A percentile compares a stretch with the other conserved stretches of the same genome.
phyloP scores from a whole-genome alignment of 1,140 invertebrate species.

The Dermatophagoides farinae region DNA sequence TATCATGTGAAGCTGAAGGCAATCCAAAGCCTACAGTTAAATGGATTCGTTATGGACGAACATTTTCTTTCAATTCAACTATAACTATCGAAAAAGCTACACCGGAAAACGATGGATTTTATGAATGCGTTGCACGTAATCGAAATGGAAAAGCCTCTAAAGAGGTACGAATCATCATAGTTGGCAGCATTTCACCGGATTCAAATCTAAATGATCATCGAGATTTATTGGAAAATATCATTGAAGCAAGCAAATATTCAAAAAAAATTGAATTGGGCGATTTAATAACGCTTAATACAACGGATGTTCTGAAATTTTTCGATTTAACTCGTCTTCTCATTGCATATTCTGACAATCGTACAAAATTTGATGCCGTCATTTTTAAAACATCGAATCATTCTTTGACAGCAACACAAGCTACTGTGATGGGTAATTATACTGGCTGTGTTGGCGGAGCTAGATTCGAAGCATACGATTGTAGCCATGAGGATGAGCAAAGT shows the following conservation, averaged over 20 bases:
- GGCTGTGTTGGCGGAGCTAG: background rate
- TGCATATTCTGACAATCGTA: background rate
- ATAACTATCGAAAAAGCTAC: slow-evolving; percentile 55
- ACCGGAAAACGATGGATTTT: slow-evolving; percentile 50
- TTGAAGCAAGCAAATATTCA: background rate
- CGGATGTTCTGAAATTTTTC: background rate
- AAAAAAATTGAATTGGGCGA: background rate
- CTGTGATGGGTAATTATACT: background rate
- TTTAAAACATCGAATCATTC: background rate
- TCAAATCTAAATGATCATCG: background rate
- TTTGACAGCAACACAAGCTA: background rate
- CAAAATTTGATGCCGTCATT: background rate
- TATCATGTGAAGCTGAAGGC: slow-evolving; percentile 58
- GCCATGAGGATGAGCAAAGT: too few species aligned
- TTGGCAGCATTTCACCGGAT: background rate
- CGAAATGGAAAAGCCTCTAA: slow-evolving; percentile 40
- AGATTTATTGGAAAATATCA: background rate
- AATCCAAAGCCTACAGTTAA: slow-evolving; percentile 46
- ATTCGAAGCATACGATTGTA: background rate
- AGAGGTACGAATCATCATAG: background rate
- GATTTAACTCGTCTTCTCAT: background rate
- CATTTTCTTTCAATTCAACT: slow-evolving; percentile 35
- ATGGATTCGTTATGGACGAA: slow-evolving; percentile 47
- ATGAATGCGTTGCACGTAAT: slow-evolving; percentile 68
- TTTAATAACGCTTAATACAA: background rate